Evolutionary conservation across 2,888 invertebrate genomes (phyloP).

Genomic region (Xanthia icteritia): DNA sequence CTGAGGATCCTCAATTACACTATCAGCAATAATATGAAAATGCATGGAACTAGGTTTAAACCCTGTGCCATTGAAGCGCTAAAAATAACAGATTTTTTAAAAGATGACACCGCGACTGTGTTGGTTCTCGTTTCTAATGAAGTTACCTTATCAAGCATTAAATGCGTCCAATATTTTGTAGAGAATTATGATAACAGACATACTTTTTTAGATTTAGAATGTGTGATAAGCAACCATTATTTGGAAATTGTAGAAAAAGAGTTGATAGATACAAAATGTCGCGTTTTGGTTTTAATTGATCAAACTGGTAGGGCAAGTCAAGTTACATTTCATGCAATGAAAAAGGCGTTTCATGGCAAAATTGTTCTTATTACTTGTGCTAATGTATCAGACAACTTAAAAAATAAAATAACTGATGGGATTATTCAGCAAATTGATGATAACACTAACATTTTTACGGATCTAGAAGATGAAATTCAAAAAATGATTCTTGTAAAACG

Average conservation of each 20-base stretch:
- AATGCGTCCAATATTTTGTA: slow-evolving; percentile 23
- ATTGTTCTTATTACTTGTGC: slow-evolving; percentile 29
- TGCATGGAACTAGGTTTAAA: slow-evolving; percentile 17
- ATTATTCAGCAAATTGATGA: no score
- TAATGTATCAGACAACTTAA: not conserved
- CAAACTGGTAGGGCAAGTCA: not conserved
- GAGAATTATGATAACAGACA: not conserved
- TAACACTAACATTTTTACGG: slow-evolving; percentile 16
- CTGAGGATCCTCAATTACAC: slow-evolving; percentile 24
- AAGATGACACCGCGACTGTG: slow-evolving; percentile 13
- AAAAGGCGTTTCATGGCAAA: slow-evolving; percentile 28
- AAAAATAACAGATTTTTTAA: slow-evolving; percentile 2
- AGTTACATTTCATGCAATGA: not conserved
- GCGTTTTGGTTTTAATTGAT: slow-evolving; percentile 20
- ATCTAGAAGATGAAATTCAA: slow-evolving; percentile 12
- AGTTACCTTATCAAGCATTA: slow-evolving; percentile 34
- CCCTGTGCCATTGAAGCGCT: slow-evolving; percentile 8
- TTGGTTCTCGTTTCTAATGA: slow-evolving; percentile 26
- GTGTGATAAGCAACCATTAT: slow-evolving; percentile 1
- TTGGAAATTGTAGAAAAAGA: slow-evolving; percentile 29
- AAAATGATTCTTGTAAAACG: slow-evolving; percentile 23
- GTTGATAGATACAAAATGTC: not conserved
- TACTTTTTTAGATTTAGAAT: slow-evolving; percentile 37
- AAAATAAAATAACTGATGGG: not conserved
- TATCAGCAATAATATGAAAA: slow-evolving; percentile 12